Base-by-base conservation (phyloP, 2,888 invertebrate species). In the Drosophila subquinaria region DNA sequence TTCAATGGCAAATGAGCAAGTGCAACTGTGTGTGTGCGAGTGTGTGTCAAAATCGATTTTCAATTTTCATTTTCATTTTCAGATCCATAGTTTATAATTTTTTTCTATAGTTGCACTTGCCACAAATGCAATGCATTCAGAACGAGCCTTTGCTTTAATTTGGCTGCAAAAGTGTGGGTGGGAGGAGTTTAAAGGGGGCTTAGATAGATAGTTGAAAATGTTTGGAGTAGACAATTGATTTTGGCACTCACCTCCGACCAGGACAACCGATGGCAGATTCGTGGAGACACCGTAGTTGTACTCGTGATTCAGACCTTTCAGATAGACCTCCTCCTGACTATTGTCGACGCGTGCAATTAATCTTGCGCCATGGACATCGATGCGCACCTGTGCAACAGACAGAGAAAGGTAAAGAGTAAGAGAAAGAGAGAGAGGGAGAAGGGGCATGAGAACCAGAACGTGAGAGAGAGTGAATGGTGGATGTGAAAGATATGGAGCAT, bases 291-390 rank as follows among this genome's bases (percentile, higher is more conserved):
- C 97, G 91, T 97, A 98, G 93, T 97, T 97, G 71, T 96, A 96
- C 89, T 96, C 96, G 83, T 96, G 95, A 92, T 96, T 95, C 70
- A 98, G 93, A 60, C 97, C 97, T 93, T 96, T 95, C 67, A 98
- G 94, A 90, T 96, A 96, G 0, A 96, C 96, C 93, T 97, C 97
- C 91, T 96, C 96, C 84, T 95, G 95, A 71, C 95, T 94, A 79
- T 96, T 96, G 91, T 98, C 97, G n/a, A 98, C 97, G 90, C 95
- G 95, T 53, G 97, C 97, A 88, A 96, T 96, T 70, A 98, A 94
- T 90, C 96, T 94, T 23, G 97, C 97, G 30, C 96, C 96, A 85
- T 97, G 96, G 2, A 97, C 97, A 92, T 97, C 97, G 73, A 98
- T 97, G 69, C 96, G 95, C 45, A 96, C 94, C 94, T 94, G 88